Base-by-base conservation (phyloP, 2,888 invertebrate genomes). In the Terebella lapidaria region DNA sequence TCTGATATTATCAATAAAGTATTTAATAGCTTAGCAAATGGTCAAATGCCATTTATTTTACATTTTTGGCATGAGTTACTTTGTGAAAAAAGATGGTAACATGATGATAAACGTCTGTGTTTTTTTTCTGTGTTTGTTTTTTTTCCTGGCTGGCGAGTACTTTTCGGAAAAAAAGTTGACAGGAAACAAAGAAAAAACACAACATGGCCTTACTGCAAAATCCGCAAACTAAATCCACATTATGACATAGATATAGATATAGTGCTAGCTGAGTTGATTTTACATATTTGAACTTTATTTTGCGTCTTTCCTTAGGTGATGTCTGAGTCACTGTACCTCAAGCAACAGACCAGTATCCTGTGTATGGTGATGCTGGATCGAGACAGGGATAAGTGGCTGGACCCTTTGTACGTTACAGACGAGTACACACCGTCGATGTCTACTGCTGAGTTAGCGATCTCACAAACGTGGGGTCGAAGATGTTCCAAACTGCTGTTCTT, bases 401-500 rank as follows among this genome's bases (percentile, higher is more conserved):
- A 28, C 22, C 27, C 10, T 53, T 15, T 53, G 5, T 53, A 53
- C 53, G 4, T 27, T 5, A 5, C 53, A 10, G 53, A 28, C 15
- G 53, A 28, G 15, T 53, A 27, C 53, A 53, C 29, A 22, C 53
- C 53, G 4, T 18, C 53, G 15, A 53, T 53, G 29, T 53, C 45
- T 22, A 10, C 5, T 47, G 46, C 56, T 3, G 56, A 56, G 47
- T 5, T 18, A n/a, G 45, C 56, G 10, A 47, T 56, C 4, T 15
- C 15, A 4, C 15, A 4, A 22, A 47, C 56, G 3, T 56, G 56
- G 56, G 56, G 56, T 5, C 15, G 25, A 22, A 45, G 27, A 22
- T 56, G 56, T 47, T 5, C 24, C 5, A 45, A 47, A 27, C 22
- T 56, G 4, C 5, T 56, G 4, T 47, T 46, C 25, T 56, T 56